Percentiles rank a stretch among this genome's conserved stretches.
These are phyloP conservation scores for Urosaurus nigricauda DNA, from an alignment of 2,797 vertebrate species.

Conservation along the genomic window DNA sequence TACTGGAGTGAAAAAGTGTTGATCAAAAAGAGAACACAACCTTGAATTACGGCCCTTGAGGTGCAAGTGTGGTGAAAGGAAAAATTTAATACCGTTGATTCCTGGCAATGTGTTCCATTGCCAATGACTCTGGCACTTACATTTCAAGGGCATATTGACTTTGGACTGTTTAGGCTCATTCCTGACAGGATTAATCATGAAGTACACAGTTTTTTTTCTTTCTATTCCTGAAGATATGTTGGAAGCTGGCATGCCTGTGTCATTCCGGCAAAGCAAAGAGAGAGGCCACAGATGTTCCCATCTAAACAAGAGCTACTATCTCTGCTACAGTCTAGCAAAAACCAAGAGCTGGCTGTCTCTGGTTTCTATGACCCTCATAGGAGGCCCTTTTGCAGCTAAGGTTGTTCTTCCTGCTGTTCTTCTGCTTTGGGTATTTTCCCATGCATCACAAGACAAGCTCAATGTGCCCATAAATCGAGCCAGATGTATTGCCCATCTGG, in stretches of 20 bases:
- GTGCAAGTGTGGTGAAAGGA: constrained; percentile 52
- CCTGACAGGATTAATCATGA: constrained; percentile 55
- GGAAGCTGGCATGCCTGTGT: constrained; percentile 46
- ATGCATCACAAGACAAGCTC: not conserved
- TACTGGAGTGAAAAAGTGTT: not conserved
- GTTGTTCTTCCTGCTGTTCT: not conserved
- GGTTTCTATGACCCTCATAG: not conserved
- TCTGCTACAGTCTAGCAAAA: not conserved
- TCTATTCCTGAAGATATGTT: constrained; percentile 46
- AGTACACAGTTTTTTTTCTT: constrained; percentile 42
- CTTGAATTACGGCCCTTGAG: constrained; percentile 42
- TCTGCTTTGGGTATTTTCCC: not conserved
- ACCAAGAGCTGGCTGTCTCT: not conserved
- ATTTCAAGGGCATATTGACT: constrained; percentile 63
- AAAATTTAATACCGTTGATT: constrained; percentile 65
- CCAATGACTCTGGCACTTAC: constrained; percentile 51
- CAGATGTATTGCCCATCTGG: not conserved
- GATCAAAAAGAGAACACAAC: constrained; percentile 16
- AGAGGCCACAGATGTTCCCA: not conserved
- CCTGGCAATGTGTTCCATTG: constrained; percentile 47
- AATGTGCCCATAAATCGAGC: not conserved
- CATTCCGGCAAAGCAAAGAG: constrained; percentile 39
- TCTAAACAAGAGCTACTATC: not conserved
- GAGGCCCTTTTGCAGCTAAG: not conserved
- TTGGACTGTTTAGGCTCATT: constrained; percentile 66